Evolutionary conservation across 1,140 invertebrate species (phyloP), one percentile per base, ranked within the genome.

Genomic region (Leucophenga varia): DNA sequence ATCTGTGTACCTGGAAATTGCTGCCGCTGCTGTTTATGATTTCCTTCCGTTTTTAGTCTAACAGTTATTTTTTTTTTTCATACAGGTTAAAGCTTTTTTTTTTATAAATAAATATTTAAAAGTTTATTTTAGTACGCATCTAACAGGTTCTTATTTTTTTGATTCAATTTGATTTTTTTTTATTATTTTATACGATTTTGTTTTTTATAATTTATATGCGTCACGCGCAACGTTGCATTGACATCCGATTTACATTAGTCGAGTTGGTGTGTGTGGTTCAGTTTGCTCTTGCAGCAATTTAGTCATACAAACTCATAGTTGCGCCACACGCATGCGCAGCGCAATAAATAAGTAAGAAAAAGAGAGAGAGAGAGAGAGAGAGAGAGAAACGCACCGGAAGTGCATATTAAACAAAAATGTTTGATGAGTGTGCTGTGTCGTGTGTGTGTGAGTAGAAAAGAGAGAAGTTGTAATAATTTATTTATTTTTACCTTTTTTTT

Each of bases 181-280:
- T n/a, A n/a, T n/a, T n/a, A n/a, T n/a, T n/a, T n/a, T n/a, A n/a
- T n/a, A n/a, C n/a, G n/a, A 47, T 48, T 30, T 34, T 31, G 17
- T 17, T 37, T 39, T 25, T 52, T 39, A 49, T 61, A 67, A 71
- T 67, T 71, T 65, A 71, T 71, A 65, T 67, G 64, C 67, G 56
- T 59, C 61, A 61, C 67, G 64, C 63, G 67, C 57, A 40, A 16
- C 13, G 13, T 4, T 63, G 55, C 64, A 61, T 68, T 72, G 61
- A 72, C 69, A 72, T 72, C 69, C 69, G 69, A 72, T 72, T 72
- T 72, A 72, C 68, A 72, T 72, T 72, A 72, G 63, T 45, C 47
- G 35, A n/a, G n/a, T n/a, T n/a, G n/a, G n/a, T n/a, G n/a, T n/a
- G n/a, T n/a, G n/a, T n/a, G n/a, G n/a, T n/a, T n/a, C n/a, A n/a